Evolutionary conservation across 2,113 vertebrate species (phyloP), one percentile per base, ranked within the genome.

Genomic region (Mola mola): DNA sequence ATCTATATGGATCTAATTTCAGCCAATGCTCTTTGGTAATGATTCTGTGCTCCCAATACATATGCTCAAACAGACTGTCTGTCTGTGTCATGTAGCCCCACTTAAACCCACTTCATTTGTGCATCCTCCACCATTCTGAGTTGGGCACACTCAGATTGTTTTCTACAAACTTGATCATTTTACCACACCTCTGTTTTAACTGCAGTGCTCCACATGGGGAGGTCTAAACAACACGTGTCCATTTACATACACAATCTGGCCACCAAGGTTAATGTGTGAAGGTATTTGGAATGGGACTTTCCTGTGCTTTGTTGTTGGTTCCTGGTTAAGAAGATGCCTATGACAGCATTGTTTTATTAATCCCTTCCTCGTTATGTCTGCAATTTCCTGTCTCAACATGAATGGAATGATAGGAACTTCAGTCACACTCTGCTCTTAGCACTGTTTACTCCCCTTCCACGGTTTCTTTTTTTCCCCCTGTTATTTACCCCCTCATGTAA

Each of bases 1-100:
- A 87, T 87, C 83, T 88, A 71, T 79, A 78, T 87, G 88, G 87
- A 91, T 92, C 90, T 86, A 81, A 85, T 93, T 91, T 93, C 90
- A 91, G 89, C 75, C 78, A 52, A 74, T 86, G 83, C 88, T 86
- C 90, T 89, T 90, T 89, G 84, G 88, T 93, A 90, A 91, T 90
- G 85, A 79, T 70, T 66, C 78, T 49, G 72, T 67, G 73, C 70
- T 66, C 52, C 53, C 20, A 10, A 11, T 13, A 37, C 43, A 29
- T 61, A 28, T 10, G 16, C 72, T 40, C 6, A 9, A 22, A 62
- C 53, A 4, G 25, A 47, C 70, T 24, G 49, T 70, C 65, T 72
- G 59, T 53, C 62, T 78, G 57, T 5, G 17, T 36, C 26, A 17
- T 37, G 34, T 40, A 41, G 46, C 68, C 73, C 55, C 62, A 47